Percentiles rank a stretch among this genome's conserved stretches.
phyloP scores from a whole-genome alignment of 2,888 invertebrate genomes.

The Diarsia mendica region DNA sequence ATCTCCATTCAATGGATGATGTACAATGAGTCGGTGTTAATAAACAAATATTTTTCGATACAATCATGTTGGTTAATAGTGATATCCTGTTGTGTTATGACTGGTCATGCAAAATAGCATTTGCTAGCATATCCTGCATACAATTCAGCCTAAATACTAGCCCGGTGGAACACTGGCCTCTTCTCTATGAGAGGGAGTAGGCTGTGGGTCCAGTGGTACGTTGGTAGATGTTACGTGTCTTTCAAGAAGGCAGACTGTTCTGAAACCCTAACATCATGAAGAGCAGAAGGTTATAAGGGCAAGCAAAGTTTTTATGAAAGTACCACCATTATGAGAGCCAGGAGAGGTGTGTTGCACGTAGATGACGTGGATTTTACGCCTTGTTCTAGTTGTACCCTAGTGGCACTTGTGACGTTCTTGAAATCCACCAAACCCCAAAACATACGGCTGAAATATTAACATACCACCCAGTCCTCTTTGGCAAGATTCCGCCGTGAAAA shows the following conservation, averaged over 20 bases:
- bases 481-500: slow-evolving; percentile 13
- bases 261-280: not conserved
- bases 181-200: not conserved
- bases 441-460: not conserved
- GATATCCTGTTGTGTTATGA: not conserved
- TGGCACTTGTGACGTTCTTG: not conserved
- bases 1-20: slow-evolving; percentile 32
- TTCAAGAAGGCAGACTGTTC: no score
- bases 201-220: not conserved
- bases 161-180: not conserved
- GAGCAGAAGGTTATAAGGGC: not conserved
- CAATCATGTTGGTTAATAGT: slow-evolving; percentile 10
- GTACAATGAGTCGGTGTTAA: slow-evolving; percentile 21
- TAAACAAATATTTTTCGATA: slow-evolving; percentile 32
- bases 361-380: not conserved
- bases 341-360: no score
- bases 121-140: not conserved
- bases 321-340: no score
- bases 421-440: not conserved
- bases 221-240: not conserved
- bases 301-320: not conserved
- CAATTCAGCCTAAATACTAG: not conserved
- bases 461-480: not conserved
- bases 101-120: not conserved
- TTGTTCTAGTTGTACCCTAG: not conserved